Conservation (phyloP, 2,113 vertebrate species). For the Chionodraco myersi region DNA sequence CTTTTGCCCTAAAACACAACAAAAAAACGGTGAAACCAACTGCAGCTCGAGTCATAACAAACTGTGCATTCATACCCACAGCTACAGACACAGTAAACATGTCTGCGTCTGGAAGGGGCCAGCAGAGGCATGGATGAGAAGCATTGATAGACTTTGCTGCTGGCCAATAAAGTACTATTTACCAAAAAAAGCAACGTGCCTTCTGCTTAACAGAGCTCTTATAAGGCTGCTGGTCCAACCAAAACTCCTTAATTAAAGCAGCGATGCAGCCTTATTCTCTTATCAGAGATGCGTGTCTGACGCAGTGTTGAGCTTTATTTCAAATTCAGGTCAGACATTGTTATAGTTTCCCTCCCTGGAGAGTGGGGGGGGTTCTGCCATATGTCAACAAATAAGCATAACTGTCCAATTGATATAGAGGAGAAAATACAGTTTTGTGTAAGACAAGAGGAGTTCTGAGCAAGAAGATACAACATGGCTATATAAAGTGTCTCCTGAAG, state of each 20-base stretch:
- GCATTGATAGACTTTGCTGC: conserved; percentile 32
- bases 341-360: conserved; percentile 56
- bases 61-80: conserved; percentile 66
- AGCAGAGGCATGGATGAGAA: conserved; percentile 33
- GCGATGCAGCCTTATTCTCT: background rate
- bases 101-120: conserved; percentile 17
- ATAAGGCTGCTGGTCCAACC: background rate
- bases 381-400: conserved; percentile 68
- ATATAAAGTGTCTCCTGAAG: background rate
- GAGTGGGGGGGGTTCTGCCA: conserved; percentile 67
- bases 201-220: conserved; percentile 2
- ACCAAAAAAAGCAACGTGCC: background rate
- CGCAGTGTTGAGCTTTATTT: conserved; percentile 56
- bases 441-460: conserved; percentile 5
- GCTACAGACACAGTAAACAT: conserved; percentile 64
- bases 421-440: background rate
- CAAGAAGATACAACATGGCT: conserved; percentile 18
- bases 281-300: conserved; percentile 29
- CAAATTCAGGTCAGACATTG: conserved; percentile 79
- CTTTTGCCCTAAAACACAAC: conserved; percentile 43
- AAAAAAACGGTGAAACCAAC: conserved; percentile 26
- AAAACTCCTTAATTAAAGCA: conserved; percentile 25
- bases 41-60: conserved; percentile 67
- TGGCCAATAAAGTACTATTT: background rate
- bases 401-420: background rate